Evolutionary conservation across 2,888 invertebrate species (phyloP).

Genomic region (Tuta absoluta): DNA sequence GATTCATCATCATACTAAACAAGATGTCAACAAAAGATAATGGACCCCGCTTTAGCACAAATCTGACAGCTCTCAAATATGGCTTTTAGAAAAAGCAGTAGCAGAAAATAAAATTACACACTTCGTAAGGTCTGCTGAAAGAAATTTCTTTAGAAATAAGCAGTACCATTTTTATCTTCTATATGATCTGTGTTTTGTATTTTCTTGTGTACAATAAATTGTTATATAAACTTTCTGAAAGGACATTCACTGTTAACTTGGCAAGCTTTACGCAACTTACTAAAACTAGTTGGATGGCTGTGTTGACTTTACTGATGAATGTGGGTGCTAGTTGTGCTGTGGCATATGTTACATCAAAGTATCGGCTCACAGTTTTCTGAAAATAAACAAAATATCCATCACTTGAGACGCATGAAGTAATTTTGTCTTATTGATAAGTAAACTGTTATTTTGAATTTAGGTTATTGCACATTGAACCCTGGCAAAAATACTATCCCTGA

Average conservation of each 20-base stretch:
- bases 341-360: conserved; percentile 95
- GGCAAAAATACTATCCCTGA: too few relatives aligned
- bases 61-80: too few relatives aligned
- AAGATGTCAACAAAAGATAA: too few relatives aligned
- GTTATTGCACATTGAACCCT: neutral
- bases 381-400: conserved; percentile 45
- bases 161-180: too few relatives aligned
- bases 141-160: too few relatives aligned
- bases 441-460: conserved; percentile 3
- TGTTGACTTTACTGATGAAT: conserved; percentile 96
- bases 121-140: too few relatives aligned
- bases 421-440: neutral
- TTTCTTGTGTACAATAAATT: neutral
- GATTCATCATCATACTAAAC: too few relatives aligned
- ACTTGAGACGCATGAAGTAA: neutral
- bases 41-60: too few relatives aligned
- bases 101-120: too few relatives aligned
- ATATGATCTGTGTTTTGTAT: neutral
- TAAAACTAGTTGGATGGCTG: conserved; percentile 91
- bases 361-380: conserved; percentile 91
- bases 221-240: neutral
- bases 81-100: too few relatives aligned
- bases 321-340: conserved; percentile 97
- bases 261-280: conserved; percentile 46
- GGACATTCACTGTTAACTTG: conserved; percentile 15